A percentile compares a stretch with the other conserved stretches of the same genome.
These are phyloP conservation scores for Dasysyrphus tricinctus DNA, from an alignment of 2,888 invertebrate genomes.

Conservation along the genomic window DNA sequence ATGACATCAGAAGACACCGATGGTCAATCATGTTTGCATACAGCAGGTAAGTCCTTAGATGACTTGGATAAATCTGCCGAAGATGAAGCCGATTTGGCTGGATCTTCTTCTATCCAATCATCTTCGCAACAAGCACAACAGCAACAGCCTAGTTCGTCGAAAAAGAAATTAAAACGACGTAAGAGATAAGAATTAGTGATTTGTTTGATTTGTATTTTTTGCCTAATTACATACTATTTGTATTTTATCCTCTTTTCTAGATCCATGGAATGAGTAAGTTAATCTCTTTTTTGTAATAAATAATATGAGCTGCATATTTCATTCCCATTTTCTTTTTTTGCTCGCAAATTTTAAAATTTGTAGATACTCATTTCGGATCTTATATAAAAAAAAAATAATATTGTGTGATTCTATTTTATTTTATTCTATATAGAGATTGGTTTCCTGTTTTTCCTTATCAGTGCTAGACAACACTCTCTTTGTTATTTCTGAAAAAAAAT, in stretches of 20 bases:
- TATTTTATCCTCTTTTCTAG: constrained; percentile 78
- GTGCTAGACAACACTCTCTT: too few species aligned
- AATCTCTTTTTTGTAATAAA: background rate
- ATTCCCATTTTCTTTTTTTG: background rate
- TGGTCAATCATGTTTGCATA: constrained; percentile 43
- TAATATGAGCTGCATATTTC: background rate
- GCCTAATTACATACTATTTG: constrained; percentile 82
- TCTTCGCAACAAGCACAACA: constrained; percentile 40
- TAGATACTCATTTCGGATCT: constrained; percentile 52
- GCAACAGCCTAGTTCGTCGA: constrained; percentile 79
- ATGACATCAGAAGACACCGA: constrained; percentile 70
- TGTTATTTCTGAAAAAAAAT: too few species aligned
- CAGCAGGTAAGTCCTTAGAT: constrained; percentile 29
- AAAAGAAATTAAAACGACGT: constrained; percentile 83
- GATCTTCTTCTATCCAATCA: constrained; percentile 41
- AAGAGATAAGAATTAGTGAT: constrained; percentile 84
- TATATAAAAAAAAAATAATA: constrained; percentile 38
- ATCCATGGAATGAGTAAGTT: constrained; percentile 66
- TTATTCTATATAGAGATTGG: too few species aligned
- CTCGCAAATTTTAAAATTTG: constrained; percentile 16
- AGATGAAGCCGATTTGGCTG: constrained; percentile 36
- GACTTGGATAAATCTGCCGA: constrained; percentile 58
- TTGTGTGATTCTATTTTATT: constrained; percentile 50
- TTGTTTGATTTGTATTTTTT: constrained; percentile 83
- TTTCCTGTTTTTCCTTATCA: too few species aligned